Evolutionary conservation across 2,113 vertebrate species (phyloP), one percentile per base, ranked within the genome.

Genomic region (Oostethus manadensis): DNA sequence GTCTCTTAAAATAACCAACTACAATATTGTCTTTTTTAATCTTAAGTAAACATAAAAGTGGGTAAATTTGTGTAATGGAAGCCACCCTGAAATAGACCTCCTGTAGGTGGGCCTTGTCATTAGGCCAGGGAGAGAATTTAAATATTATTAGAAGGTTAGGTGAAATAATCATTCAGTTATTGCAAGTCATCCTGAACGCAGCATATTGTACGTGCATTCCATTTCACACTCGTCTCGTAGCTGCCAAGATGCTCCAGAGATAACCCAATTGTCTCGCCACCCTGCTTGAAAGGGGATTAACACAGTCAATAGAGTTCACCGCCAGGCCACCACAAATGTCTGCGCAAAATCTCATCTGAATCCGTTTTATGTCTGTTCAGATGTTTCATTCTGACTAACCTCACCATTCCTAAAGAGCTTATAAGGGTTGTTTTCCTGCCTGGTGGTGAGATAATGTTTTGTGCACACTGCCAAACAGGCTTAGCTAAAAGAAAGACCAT

Each of bases 381-480:
- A 54, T 38, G 18, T 54, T 54, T 54, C n/a, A 54, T 17, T 38
- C 26, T 18, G n/a, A 33, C 23, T 35, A 38, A 54, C 17, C 10
- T 18, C 18, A 17, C 29, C 29, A 6, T 54, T 29, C 51, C 17
- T 35, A 54, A 35, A 35, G 51, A 38, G 26, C 29, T 17, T 35
- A 38, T 35, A 18, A 22, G 62, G 63, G 56, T 66, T 67, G 64
- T 54, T 74, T 66, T 58, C 63, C 73, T 75, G 75, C 71, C 74
- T 13, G 33, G 44, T 60, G 54, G 48, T 56, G 14, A 58, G 66
- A 51, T 57, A 64, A 65, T 66, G 69, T 64, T 81, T 68, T 73
- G 63, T 64, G 72, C 76, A 72, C 33, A 65, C 62, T 74, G 64
- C 66, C 60, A 67, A 78, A 83, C 73, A 70, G 62, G 64, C 35